These are phyloP conservation scores for Nudaria mundana DNA, from an alignment of 2,888 invertebrate genomes.

Conservation along the genomic window DNA sequence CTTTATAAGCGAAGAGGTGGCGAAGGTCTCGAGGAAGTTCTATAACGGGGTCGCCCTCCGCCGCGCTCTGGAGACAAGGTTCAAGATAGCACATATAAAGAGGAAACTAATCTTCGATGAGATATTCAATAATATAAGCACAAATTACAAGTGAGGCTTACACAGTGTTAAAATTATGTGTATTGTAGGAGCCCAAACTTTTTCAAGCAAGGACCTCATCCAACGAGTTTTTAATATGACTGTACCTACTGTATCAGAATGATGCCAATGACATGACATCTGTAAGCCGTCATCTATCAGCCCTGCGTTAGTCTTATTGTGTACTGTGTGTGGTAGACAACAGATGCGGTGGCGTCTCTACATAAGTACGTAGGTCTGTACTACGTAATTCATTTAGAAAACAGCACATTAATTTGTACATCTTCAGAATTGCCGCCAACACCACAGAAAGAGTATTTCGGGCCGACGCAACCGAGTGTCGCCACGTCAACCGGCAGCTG, in stretches of 20 bases:
- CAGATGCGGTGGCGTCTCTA: too few species aligned
- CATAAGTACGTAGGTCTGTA: too few species aligned
- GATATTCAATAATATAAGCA: conserved; percentile 42
- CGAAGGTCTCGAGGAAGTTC: background rate
- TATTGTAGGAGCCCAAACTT: too few species aligned
- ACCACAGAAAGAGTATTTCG: background rate
- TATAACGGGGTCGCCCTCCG: conserved; percentile 3
- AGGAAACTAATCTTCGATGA: conserved; percentile 39
- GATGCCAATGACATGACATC: too few species aligned
- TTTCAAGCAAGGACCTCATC: background rate
- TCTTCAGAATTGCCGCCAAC: background rate
- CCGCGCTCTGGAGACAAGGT: conserved; percentile 29
- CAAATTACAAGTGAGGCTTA: conserved; percentile 35
- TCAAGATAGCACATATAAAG: conserved; percentile 31
- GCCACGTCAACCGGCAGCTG: background rate
- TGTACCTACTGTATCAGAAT: too few species aligned
- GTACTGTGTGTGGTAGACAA: too few species aligned
- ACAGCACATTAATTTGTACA: background rate
- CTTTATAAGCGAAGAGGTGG: conserved; percentile 1
- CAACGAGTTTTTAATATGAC: too few species aligned
- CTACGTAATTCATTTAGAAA: too few species aligned
- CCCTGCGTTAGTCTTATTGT: too few species aligned
- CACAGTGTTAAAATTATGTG: too few species aligned
- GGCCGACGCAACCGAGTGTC: background rate
- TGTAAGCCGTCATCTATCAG: too few species aligned